Evolutionary conservation across 2,888 invertebrate species (phyloP).

Genomic region (Cetonia aurata): DNA sequence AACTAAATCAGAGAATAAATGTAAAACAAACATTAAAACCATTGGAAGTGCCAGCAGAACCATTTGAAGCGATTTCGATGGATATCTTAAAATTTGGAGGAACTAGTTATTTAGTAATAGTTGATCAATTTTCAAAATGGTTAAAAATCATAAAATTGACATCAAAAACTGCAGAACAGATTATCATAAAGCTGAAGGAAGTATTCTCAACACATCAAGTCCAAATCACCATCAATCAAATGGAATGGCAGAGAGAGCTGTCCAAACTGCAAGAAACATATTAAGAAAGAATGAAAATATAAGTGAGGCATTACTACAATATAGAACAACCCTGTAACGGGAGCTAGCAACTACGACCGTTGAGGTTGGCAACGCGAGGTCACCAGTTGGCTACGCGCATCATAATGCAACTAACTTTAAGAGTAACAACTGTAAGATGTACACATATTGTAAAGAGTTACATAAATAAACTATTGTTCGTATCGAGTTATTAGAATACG

Average conservation of each 20-base stretch:
- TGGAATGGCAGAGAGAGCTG: slow-evolving; percentile 1
- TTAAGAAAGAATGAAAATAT: slow-evolving; percentile 1
- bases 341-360: no score
- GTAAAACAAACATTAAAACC: no score
- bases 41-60: no score
- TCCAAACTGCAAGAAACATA: slow-evolving; percentile 3
- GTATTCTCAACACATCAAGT: background rate
- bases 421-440: background rate
- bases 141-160: background rate
- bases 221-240: background rate
- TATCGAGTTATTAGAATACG: no score
- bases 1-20: no score
- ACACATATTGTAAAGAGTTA: slow-evolving; percentile 2
- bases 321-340: background rate
- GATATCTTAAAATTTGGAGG: background rate
- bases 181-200: background rate
- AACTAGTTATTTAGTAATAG: slow-evolving; percentile 5
- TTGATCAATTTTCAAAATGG: slow-evolving; percentile 4
- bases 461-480: no score
- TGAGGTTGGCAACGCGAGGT: no score
- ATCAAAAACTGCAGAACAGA: background rate
- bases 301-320: background rate
- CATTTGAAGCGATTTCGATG: no score
- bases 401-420: no score
- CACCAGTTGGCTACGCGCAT: no score